phyloP scores from a whole-genome alignment of 2,113 vertebrate species.

The Rhea americana region DNA sequence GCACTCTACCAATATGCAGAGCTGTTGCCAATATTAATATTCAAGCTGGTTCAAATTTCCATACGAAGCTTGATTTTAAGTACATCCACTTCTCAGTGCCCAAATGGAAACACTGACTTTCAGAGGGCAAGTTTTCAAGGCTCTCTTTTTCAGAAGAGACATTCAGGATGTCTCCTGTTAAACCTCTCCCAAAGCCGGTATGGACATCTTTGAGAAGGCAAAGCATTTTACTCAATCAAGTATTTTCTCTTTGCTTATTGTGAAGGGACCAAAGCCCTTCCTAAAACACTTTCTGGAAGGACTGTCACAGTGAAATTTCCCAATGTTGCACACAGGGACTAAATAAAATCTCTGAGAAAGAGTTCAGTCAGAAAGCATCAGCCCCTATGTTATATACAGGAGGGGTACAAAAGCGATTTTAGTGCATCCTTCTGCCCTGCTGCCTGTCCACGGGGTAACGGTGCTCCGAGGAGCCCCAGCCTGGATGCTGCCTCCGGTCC shows the following conservation, averaged over 20 bases:
- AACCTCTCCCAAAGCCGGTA: neutral
- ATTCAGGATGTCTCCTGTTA: neutral
- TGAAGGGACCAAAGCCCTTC: neutral
- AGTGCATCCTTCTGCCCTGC: neutral
- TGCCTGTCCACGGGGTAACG: neutral
- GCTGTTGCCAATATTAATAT: neutral
- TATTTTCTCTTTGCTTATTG: neutral
- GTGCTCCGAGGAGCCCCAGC: neutral
- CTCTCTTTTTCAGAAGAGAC: neutral
- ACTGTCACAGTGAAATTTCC: neutral
- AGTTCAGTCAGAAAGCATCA: neutral
- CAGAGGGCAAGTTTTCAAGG: neutral
- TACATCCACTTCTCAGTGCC: neutral
- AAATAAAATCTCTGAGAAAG: neutral
- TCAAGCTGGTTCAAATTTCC: neutral
- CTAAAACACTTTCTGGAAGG: neutral
- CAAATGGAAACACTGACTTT: conserved; percentile 41
- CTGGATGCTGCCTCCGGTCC: neutral
- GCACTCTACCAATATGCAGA: neutral
- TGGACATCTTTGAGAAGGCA: neutral
- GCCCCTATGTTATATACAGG: neutral
- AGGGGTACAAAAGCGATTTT: neutral
- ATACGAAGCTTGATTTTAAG: neutral
- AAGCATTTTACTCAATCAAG: neutral
- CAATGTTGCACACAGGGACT: neutral